A percentile compares a stretch with the other conserved stretches of the same genome.
These are phyloP conservation scores for Acleris emargana DNA, from an alignment of 2,888 invertebrate species.

Conservation along the genomic window DNA sequence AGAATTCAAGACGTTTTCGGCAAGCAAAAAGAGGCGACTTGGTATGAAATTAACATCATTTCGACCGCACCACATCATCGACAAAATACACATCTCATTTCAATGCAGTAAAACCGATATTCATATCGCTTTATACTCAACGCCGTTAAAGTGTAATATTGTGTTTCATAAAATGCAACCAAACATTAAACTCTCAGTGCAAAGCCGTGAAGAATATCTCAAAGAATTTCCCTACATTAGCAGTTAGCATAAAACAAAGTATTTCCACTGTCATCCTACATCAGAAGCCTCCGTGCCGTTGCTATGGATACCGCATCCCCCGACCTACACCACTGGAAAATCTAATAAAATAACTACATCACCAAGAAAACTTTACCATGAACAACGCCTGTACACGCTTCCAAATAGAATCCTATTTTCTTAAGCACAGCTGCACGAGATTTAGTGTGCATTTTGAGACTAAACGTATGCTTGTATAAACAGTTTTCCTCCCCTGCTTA, in stretches of 20 bases:
- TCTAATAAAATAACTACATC: slow-evolving; percentile 60
- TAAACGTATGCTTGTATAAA: slow-evolving; percentile 53
- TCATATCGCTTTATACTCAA: too few species aligned
- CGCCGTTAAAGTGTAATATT: too few species aligned
- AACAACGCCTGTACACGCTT: slow-evolving; percentile 28
- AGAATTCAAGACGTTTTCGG: too few species aligned
- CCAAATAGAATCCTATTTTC: slow-evolving; percentile 35
- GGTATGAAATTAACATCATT: too few species aligned
- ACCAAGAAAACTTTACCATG: slow-evolving; percentile 31
- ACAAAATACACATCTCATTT: too few species aligned
- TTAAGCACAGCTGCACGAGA: slow-evolving; percentile 24
- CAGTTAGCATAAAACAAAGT: slow-evolving; percentile 36
- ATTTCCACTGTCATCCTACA: slow-evolving; percentile 33
- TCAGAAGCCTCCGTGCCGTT: slow-evolving; percentile 59
- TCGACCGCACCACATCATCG: too few species aligned
- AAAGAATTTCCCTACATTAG: slow-evolving; percentile 33
- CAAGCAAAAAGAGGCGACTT: too few species aligned
- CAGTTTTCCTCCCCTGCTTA: slow-evolving; percentile 59
- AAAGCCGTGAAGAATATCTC: slow-evolving; percentile 27
- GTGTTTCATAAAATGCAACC: slow-evolving; percentile 6
- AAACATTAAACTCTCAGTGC: slow-evolving; percentile 19
- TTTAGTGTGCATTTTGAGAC: slow-evolving; percentile 44
- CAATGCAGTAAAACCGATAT: too few species aligned
- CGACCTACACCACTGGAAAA: slow-evolving; percentile 53
- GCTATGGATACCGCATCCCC: slow-evolving; percentile 62